phyloP scores from a whole-genome alignment of 2,113 vertebrate species.

The Nibea coibor region DNA sequence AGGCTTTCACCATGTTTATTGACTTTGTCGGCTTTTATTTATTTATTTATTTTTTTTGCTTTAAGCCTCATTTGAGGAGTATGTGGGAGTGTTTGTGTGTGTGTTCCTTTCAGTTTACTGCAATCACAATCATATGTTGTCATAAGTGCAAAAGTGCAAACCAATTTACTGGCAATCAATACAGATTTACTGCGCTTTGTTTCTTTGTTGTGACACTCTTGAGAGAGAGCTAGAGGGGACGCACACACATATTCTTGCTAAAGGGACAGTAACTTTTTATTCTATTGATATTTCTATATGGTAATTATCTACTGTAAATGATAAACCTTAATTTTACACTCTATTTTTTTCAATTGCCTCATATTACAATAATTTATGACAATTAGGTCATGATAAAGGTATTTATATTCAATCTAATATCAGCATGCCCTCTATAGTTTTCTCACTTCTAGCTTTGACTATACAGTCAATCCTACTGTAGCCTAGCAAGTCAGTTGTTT shows the following conservation, averaged over 20 bases:
- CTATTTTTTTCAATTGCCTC: background rate
- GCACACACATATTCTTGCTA: background rate
- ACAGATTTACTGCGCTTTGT: constrained; percentile 27
- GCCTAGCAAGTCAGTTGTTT: background rate
- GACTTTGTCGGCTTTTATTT: constrained; percentile 10
- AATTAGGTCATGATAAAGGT: background rate
- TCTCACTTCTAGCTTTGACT: background rate
- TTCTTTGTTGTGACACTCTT: constrained; percentile 17
- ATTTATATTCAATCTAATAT: background rate
- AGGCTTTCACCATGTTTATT: constrained; percentile 31
- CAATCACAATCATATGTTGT: constrained; percentile 21
- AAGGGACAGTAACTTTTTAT: background rate
- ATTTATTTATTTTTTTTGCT: background rate
- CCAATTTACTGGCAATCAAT: constrained; percentile 53
- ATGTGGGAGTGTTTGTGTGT: background rate
- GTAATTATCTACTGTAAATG: too few species aligned
- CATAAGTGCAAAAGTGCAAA: constrained; percentile 50
- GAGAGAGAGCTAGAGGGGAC: background rate
- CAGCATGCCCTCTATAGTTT: background rate
- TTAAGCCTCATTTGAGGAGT: constrained; percentile 1
- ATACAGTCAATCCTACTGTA: background rate
- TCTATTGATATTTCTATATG: background rate
- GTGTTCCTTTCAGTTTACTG: constrained; percentile 1
- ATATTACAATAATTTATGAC: background rate
- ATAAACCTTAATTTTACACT: background rate